Conservation (phyloP, 2,113 vertebrate species). For the Megalops atlanticus region DNA sequence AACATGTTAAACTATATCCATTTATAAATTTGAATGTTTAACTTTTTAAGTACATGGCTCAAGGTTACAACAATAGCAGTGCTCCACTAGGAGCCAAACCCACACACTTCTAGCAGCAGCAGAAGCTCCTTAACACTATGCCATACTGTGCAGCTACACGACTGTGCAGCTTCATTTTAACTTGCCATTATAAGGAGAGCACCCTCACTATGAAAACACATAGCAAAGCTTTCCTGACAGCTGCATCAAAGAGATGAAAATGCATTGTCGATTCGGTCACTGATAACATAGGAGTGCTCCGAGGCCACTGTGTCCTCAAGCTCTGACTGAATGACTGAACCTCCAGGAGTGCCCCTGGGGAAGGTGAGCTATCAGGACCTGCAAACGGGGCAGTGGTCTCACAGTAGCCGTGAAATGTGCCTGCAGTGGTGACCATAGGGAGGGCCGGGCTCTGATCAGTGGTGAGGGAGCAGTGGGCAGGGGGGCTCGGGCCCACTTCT, state of each 20-base stretch:
- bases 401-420: background rate
- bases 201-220: too few species aligned
- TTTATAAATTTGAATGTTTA: too few species aligned
- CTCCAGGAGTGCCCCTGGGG: background rate
- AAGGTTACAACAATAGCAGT: background rate
- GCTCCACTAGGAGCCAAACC: background rate
- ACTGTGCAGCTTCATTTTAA: too few species aligned
- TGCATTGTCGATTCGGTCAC: background rate
- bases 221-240: background rate
- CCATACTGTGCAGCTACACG: too few species aligned
- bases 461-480: conserved; percentile 55
- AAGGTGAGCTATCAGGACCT: background rate
- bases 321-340: background rate
- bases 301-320: too few species aligned
- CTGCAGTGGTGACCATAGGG: conserved; percentile 25
- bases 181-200: too few species aligned
- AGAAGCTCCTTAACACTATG: too few species aligned
- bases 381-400: conserved; percentile 18
- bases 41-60: too few species aligned
- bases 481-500: conserved; percentile 54
- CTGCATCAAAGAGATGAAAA: background rate
- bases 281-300: too few species aligned
- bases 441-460: conserved; percentile 45
- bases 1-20: too few species aligned
- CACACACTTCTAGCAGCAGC: background rate